Base-by-base conservation (phyloP, 1,140 invertebrate genomes). In the Triops cancriformis region DNA sequence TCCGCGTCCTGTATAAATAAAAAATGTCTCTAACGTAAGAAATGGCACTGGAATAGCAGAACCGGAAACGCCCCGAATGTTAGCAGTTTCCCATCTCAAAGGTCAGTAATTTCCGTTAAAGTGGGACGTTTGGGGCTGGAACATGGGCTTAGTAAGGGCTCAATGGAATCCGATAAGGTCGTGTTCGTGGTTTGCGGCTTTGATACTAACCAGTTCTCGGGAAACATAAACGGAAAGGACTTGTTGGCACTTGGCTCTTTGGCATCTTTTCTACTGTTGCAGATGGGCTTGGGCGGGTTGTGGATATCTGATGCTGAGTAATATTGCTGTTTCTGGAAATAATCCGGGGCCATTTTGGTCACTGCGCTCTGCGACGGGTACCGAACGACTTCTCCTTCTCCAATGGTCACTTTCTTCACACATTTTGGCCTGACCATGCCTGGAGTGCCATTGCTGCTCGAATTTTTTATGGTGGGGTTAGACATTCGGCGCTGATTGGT, bases 321-420 rank as follows among this genome's bases (percentile, higher is more conserved):
- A 23, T 64, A 64, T 64, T 64, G 51, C 51, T 64, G 51, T 23
- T 64, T 64, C 51, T 64, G 51, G n/a, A 64, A 64, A 23, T 64
- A 64, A 18, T 64, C 51, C 51, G 51, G 51, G 51, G 51, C 51
- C 51, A 64, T 64, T 64, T 64, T 64, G 51, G 51, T 64, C 51
- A 64, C 51, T 64, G 51, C 51, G 14, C 18, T 14, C 51, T 64
- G 51, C 6, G 51, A 64, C 51, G 51, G 51, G 51, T 64, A 64
- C n/a, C 51, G 9, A 23, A 64, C 51, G 51, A 64, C 51, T 11
- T 64, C 51, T 64, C 51, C 51, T 9, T 64, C 51, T 64, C 51
- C 51, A 18, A 64, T 64, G 51, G 51, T 64, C n/a, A 64, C 51
- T 64, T 64, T 64, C 51, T 64, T 64, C 18, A 23, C 51, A 64